Evolutionary conservation across 37 sponge, comb jelly and placozoan genomes (phyloP), one percentile per base, ranked within the genome.

Genomic region (Oscarella lobularis): DNA sequence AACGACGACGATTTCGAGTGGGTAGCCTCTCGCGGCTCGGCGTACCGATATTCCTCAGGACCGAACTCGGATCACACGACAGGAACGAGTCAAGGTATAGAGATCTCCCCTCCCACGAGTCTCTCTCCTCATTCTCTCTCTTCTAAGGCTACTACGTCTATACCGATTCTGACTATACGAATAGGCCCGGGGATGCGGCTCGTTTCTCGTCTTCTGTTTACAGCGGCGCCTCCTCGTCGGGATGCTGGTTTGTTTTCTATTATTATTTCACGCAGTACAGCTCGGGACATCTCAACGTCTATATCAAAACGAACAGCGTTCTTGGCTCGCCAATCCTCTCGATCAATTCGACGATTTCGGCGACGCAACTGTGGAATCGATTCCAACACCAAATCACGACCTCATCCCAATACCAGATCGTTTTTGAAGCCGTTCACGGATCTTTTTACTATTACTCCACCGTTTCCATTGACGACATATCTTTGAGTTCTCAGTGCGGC

Each of bases 41-140:
- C 79, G 9, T 72, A 5, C 1, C 71, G 72, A 2, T 78, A 60
- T 67, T 71, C 72, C 14, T 72, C 79, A 2, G 79, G 79, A 14
- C 79, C 79, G 35, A 38, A 36, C 14, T 67, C 66, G 40, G 79
- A 78, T 48, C 79, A 78, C 73, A 78, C 79, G 60, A 48, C 60
- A 20, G 60, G 60, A 27, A 48, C 60, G 60, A 48, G 60, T 48
- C 9, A 48, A 48, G 14, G 60, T 48, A 20, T 48, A 27, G n/a
- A n/a, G n/a, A n/a, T n/a, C n/a, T n/a, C n/a, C n/a, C n/a, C n/a
- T n/a, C n/a, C n/a, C n/a, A n/a, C n/a, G n/a, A n/a, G 60, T 48
- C 20, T 48, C 60, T 48, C 20, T 48, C 60, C 20, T 48, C 20
- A 9, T 48, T 20, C 20, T 9, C 60, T 48, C 20, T 48, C 60